phyloP scores from a whole-genome alignment of 1,140 invertebrate species.

The Lordiphosa clarofinis region DNA sequence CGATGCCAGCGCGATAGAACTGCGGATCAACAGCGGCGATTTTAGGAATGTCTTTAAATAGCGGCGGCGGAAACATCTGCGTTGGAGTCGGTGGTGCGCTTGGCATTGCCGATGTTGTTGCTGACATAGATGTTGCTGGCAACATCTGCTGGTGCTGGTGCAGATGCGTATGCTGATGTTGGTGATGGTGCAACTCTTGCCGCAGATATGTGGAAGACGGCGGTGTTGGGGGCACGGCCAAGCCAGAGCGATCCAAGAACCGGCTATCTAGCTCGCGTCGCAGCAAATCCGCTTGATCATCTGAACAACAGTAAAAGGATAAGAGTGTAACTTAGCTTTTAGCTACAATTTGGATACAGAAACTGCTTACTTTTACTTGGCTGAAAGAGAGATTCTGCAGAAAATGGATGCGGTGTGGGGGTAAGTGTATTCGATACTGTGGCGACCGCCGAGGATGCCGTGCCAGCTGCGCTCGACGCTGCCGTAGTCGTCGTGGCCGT shows the following conservation, averaged over 20 bases:
- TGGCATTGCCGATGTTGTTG: constrained; percentile 84
- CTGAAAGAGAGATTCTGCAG: constrained; percentile 92
- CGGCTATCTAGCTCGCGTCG: constrained; percentile 94
- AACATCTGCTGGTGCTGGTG: constrained; percentile 88
- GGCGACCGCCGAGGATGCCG: constrained; percentile 25
- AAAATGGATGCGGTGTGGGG: constrained; percentile 85
- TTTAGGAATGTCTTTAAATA: constrained; percentile 94
- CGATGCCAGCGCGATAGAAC: constrained; percentile 87
- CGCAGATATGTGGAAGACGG: constrained; percentile 84
- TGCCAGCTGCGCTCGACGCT: constrained; percentile 24
- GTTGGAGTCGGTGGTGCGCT: constrained; percentile 75
- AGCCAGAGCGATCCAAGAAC: constrained; percentile 84
- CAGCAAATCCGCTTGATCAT: constrained; percentile 90
- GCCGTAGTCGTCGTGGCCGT: constrained; percentile 42
- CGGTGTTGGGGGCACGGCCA: constrained; percentile 70
- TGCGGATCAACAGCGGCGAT: constrained; percentile 88
- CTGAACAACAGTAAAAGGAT: constrained; percentile 48
- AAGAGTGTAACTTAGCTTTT: not conserved
- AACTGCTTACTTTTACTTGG: constrained; percentile 84
- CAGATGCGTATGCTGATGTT: constrained; percentile 94
- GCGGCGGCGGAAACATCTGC: constrained; percentile 80
- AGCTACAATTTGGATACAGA: not conserved
- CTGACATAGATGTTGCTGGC: constrained; percentile 87
- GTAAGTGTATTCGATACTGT: constrained; percentile 80
- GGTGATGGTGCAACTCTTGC: constrained; percentile 94